Percentiles rank a stretch among this genome's conserved stretches.
These are phyloP conservation scores for Atlantisia rogersi DNA, from an alignment of 2,113 vertebrate genomes.

Conservation along the genomic window DNA sequence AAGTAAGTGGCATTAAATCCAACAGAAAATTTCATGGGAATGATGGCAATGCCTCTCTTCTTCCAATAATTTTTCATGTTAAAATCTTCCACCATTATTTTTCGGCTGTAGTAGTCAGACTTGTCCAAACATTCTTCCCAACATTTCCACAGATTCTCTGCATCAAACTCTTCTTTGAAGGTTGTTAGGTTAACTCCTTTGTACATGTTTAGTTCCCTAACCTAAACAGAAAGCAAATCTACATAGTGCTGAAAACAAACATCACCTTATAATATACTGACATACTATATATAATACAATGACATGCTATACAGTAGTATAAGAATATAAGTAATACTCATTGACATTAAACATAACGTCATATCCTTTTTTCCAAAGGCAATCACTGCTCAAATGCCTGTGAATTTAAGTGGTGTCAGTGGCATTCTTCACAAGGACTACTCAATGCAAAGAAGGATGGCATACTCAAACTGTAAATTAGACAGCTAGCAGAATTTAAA, in stretches of 20 bases:
- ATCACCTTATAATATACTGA: neutral
- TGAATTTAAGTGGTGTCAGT: neutral
- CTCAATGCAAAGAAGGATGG: neutral
- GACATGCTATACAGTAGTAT: neutral
- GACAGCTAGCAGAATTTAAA: neutral
- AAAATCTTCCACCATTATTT: conserved; percentile 70
- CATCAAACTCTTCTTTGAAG: conserved; percentile 81
- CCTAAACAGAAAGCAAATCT: conserved; percentile 60
- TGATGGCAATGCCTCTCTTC: conserved; percentile 83
- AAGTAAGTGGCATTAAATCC: conserved; percentile 73
- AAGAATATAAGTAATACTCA: neutral
- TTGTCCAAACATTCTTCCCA: conserved; percentile 83
- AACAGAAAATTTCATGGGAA: conserved; percentile 86
- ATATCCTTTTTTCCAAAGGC: neutral
- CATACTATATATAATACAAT: neutral
- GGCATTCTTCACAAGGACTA: neutral
- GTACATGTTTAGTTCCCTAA: conserved; percentile 87
- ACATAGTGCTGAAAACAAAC: neutral
- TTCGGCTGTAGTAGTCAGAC: conserved; percentile 65
- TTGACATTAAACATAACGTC: neutral
- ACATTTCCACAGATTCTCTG: conserved; percentile 77
- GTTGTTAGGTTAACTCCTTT: conserved; percentile 72
- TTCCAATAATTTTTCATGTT: conserved; percentile 84
- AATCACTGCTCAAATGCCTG: neutral
- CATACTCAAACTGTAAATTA: neutral